These are phyloP conservation scores for Ruditapes philippinarum DNA, from an alignment of 1,140 invertebrate genomes.

Conservation along the genomic window DNA sequence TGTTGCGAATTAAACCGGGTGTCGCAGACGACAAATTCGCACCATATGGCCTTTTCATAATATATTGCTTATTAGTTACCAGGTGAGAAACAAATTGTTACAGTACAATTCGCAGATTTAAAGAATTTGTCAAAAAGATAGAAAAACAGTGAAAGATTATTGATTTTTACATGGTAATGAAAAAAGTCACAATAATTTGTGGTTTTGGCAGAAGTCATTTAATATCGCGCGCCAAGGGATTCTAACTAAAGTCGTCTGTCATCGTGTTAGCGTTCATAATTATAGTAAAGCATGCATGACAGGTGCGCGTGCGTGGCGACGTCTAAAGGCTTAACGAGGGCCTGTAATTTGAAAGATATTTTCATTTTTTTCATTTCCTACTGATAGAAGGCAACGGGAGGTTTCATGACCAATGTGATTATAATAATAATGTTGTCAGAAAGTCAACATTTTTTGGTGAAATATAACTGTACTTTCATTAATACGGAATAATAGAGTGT, in stretches of 20 bases:
- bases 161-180: background rate
- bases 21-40: constrained; percentile 14
- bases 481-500: too few species aligned
- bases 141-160: background rate
- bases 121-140: background rate
- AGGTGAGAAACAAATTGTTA: background rate
- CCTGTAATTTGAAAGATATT: background rate
- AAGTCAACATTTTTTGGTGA: background rate
- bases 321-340: too few species aligned
- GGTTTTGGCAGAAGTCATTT: constrained; percentile 20
- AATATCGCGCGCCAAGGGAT: background rate
- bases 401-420: background rate
- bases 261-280: background rate
- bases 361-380: background rate
- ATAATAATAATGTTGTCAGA: background rate
- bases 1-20: background rate
- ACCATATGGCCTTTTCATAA: background rate
- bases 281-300: constrained; percentile 1
- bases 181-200: constrained; percentile 3
- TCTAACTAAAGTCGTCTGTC: constrained; percentile 28
- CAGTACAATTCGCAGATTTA: background rate
- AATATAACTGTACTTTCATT: too few species aligned
- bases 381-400: background rate
- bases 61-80: background rate
- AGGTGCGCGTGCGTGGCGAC: constrained; percentile 14